Percentiles rank a stretch among this genome's conserved stretches.
Conservation (phyloP, 2,113 vertebrate species). For the Petromus typicus region DNA sequence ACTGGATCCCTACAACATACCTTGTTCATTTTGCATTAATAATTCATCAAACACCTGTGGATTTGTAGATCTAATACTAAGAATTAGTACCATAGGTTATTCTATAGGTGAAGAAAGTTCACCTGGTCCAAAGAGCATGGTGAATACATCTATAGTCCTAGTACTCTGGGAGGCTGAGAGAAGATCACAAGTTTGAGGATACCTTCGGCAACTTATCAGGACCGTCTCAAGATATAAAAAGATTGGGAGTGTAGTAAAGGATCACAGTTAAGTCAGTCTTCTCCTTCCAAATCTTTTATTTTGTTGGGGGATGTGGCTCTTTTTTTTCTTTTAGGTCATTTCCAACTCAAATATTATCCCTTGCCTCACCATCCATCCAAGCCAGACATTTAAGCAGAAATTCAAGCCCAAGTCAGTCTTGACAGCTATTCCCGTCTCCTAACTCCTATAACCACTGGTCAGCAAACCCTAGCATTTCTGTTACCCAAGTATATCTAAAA, state of each 20-base stretch:
- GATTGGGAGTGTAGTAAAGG: not conserved
- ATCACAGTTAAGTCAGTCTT: not conserved
- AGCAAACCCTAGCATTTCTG: not conserved
- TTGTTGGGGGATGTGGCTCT: not conserved
- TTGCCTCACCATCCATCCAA: not conserved
- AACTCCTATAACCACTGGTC: not conserved
- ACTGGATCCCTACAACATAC: not conserved
- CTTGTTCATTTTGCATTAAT: not conserved
- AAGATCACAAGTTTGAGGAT: not conserved
- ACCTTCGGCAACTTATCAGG: not conserved
- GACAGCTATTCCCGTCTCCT: not conserved
- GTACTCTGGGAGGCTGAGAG: not conserved
- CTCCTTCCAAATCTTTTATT: not conserved
- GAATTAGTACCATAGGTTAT: not conserved
- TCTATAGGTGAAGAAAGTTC: not conserved
- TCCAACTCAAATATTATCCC: not conserved
- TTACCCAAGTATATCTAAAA: not conserved
- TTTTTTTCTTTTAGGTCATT: not conserved
- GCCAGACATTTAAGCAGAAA: not conserved
- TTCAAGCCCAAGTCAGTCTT: not conserved
- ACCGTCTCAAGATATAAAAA: not conserved
- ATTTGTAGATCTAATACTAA: not conserved
- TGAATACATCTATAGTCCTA: not conserved
- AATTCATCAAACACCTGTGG: not conserved
- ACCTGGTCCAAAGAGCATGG: not conserved